Conservation (phyloP, 2,888 invertebrate genomes). For the Nipponacmea schrenckii region DNA sequence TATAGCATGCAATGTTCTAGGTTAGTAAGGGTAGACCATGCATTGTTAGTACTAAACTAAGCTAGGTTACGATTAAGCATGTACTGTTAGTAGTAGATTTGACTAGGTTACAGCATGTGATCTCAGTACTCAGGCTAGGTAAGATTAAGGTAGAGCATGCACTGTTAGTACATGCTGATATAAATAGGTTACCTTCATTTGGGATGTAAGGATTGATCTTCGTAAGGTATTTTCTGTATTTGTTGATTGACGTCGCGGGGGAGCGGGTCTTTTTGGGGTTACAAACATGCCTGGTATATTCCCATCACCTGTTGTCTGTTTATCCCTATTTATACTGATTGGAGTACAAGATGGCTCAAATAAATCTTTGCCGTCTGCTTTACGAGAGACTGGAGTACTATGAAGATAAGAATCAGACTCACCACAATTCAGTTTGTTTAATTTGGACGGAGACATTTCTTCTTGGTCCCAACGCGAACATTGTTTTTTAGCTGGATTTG, state of each 20-base stretch:
- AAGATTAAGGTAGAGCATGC: too few relatives aligned
- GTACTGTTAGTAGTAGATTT: too few relatives aligned
- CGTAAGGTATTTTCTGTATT: conserved; percentile 41
- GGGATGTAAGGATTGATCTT: conserved; percentile 41
- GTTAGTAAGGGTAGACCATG: too few relatives aligned
- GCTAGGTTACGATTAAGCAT: too few relatives aligned
- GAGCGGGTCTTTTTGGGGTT: conserved; percentile 38
- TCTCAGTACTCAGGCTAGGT: too few relatives aligned
- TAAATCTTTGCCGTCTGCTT: conserved; percentile 30
- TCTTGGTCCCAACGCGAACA: conserved; percentile 23
- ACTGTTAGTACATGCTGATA: too few relatives aligned
- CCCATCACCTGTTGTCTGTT: background rate
- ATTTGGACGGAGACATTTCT: conserved; percentile 6
- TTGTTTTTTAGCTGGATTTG: conserved; percentile 7
- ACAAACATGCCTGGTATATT: conserved; percentile 13
- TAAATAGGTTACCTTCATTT: conserved; percentile 40
- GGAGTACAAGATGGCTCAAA: conserved; percentile 37
- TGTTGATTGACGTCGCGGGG: conserved; percentile 42
- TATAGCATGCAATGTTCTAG: too few relatives aligned
- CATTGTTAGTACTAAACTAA: too few relatives aligned
- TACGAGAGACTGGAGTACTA: conserved; percentile 35
- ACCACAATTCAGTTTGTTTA: background rate
- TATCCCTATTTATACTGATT: conserved; percentile 15
- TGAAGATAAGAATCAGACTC: conserved; percentile 17
- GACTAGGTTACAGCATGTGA: too few relatives aligned